phyloP scores from a whole-genome alignment of 2,888 invertebrate genomes.

The Diachrysia chrysitis region DNA sequence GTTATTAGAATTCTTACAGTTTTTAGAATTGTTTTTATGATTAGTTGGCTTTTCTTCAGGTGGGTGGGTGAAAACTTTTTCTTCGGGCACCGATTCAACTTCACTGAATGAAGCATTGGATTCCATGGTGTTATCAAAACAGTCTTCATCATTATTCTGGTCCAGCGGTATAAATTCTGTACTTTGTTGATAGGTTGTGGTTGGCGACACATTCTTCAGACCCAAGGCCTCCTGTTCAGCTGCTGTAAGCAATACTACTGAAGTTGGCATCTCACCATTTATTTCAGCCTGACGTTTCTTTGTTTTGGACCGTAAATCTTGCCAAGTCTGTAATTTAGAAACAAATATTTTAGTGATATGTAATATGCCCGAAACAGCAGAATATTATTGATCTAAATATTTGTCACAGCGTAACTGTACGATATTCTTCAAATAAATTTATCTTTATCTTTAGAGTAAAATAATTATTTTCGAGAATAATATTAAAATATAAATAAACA shows the following conservation, averaged over 20 bases:
- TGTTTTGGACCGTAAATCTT: conserved; percentile 79
- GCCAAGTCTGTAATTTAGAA: conserved; percentile 80
- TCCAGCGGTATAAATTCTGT: conserved; percentile 73
- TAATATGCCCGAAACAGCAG: too few relatives aligned
- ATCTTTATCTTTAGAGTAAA: background rate
- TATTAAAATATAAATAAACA: background rate
- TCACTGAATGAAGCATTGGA: conserved; percentile 72
- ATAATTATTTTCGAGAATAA: background rate
- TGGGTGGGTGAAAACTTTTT: conserved; percentile 69
- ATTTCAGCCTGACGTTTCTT: conserved; percentile 71
- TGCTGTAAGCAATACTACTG: conserved; percentile 67
- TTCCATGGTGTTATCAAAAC: conserved; percentile 64
- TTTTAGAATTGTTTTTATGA: conserved; percentile 60
- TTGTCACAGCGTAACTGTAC: too few relatives aligned
- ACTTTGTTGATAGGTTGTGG: conserved; percentile 66
- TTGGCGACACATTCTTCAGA: conserved; percentile 69
- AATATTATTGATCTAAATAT: too few relatives aligned
- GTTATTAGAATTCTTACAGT: conserved; percentile 66
- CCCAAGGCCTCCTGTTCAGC: conserved; percentile 78
- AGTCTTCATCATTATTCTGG: conserved; percentile 63
- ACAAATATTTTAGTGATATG: too few relatives aligned
- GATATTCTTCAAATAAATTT: too few relatives aligned
- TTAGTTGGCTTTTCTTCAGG: conserved; percentile 57
- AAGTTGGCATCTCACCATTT: conserved; percentile 69
- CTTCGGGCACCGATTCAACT: conserved; percentile 72